Evolutionary conservation across 2,113 vertebrate genomes (phyloP), one percentile per base, ranked within the genome.

Genomic region (Forbesichthys agassizii): DNA sequence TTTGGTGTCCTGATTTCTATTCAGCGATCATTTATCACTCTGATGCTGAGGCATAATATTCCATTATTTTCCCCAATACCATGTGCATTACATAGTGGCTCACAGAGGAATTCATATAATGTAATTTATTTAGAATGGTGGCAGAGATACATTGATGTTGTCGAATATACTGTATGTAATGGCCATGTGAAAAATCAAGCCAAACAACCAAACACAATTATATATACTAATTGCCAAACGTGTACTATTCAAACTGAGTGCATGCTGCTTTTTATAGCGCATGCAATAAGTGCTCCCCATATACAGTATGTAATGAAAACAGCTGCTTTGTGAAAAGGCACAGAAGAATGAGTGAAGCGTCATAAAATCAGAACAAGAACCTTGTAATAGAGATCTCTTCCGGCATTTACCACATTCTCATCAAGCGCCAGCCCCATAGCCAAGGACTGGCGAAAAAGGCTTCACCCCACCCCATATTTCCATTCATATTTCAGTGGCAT

Each of bases 401-500:
- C 33, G 47, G 59, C 51, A 18, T 66, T 81, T 70, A 20, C 66
- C 55, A 36, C 48, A 13, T 84, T 80, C 82, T 83, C 75, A 84
- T 85, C 73, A 71, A 69, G 57, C 54, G 68, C 67, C 47, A 55
- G 71, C 70, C 56, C 69, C 51, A 58, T 61, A 77, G 64, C 72
- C 64, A 9, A 11, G 61, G 59, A 53, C 61, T 54, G 18, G 56
- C 59, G 61, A 76, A 66, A 68, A 49, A 77, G 36, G 75, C 78
- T 73, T 52, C 1, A 74, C 66, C 73, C 63, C 62, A 66, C 77
- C 79, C 74, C 71, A 64, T 73, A 65, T 62, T 65, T 80, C 75
- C 68, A 55, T 61, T 56, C 42, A 33, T 60, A 48, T 78, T 86
- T 79, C 66, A 75, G 48, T 68, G 66, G 42, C 55, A 71, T 69